Base-by-base conservation (phyloP, 2,888 invertebrate species). In the Ichneumon xanthorius region DNA sequence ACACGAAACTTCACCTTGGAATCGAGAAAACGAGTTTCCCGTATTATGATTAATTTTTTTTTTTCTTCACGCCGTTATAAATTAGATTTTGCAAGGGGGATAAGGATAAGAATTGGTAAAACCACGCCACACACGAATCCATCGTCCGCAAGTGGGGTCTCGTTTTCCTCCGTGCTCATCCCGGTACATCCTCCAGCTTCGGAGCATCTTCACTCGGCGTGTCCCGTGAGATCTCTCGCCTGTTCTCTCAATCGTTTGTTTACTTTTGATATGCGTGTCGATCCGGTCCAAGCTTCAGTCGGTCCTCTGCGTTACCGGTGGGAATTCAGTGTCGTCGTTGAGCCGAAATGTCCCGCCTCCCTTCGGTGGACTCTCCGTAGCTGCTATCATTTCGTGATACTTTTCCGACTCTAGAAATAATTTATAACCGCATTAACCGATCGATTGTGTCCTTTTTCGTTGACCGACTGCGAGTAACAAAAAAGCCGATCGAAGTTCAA, bases 301-400 rank as follows among this genome's bases (percentile, higher is more conserved):
- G 86, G 95, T 95, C 89, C 95, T 95, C 91, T 96, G 96, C 80
- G 96, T 96, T 92, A 97, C 96, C 87, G 98, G 97, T 89, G 98
- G 98, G 94, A 97, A 98, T 95, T 98, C 97, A 88, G 95, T 95
- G 89, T 97, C 97, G 94, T 98, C 97, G 93, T 97, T 96, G 94
- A 98, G 96, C 93, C 97, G 96, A 94, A 97, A 96, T 55, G 91
- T 89, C 50, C 91, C 91, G 88, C 95, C 94, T 82, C 95, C 96
- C 91, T 96, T 96, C 83, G 96, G 95, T 77, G 97, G 95, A 71
- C 96, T 95, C 93, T 96, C 96, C 88, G 96, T 95, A 71, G 97
- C 97, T 84, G 96, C 96, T 90, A 96, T 96, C 95, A 97, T 96
- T 94, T 97, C 97, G 89, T 95, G 95, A 91, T 95, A 95, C 94